Evolutionary conservation across 2,113 vertebrate genomes (phyloP).

Genomic region (Toxotes jaculatrix): DNA sequence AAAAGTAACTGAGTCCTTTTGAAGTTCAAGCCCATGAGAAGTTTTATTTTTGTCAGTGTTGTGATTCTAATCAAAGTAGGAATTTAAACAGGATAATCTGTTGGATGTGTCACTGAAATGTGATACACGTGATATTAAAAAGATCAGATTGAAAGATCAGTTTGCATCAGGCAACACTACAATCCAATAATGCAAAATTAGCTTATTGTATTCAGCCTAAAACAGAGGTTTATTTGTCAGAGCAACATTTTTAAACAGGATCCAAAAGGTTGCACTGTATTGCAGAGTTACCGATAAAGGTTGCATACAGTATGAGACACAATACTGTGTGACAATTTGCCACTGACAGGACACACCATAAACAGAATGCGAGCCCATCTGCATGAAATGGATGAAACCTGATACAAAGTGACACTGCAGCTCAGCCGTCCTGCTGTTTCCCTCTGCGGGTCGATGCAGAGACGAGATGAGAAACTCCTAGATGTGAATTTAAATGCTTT

Average conservation of each 20-base stretch:
- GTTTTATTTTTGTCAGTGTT: too few species aligned
- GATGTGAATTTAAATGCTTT: constrained; percentile 58
- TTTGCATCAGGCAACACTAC: background rate
- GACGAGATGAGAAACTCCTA: constrained; percentile 24
- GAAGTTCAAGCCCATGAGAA: too few species aligned
- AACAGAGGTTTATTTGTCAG: background rate
- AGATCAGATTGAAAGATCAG: too few species aligned
- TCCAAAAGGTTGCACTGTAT: constrained; percentile 19
- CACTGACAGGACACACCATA: constrained; percentile 19
- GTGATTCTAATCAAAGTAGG: too few species aligned
- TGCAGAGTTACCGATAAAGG: constrained; percentile 6
- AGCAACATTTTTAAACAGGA: background rate
- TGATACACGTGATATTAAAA: background rate
- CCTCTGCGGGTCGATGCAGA: constrained; percentile 29
- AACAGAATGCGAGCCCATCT: constrained; percentile 35
- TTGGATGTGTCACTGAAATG: background rate
- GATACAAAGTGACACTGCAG: constrained; percentile 39
- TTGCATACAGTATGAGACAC: constrained; percentile 4
- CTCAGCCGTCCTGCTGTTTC: constrained; percentile 30
- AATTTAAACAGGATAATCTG: background rate
- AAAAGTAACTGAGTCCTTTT: too few species aligned
- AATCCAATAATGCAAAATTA: background rate
- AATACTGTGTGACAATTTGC: constrained; percentile 12
- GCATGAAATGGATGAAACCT: constrained; percentile 54
- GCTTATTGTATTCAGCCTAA: background rate